phyloP scores from a whole-genome alignment of 2,113 vertebrate species.

The Siniperca chuatsi region DNA sequence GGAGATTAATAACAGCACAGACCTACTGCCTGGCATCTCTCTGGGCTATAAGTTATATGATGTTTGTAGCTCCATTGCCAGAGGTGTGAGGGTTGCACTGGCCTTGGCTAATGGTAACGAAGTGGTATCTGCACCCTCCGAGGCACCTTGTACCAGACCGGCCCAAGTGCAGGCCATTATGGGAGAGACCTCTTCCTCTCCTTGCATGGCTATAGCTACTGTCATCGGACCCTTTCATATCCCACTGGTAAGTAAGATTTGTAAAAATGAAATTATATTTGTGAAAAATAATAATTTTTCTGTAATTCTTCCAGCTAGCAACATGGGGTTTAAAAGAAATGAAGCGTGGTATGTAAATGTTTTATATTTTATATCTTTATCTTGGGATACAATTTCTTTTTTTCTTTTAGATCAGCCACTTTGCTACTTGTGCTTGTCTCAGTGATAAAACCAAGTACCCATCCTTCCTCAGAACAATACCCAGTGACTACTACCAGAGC shows the following conservation, averaged over 20 bases:
- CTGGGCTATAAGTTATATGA: slow-evolving; percentile 83
- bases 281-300: neutral
- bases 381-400: neutral
- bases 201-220: slow-evolving; percentile 74
- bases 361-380: neutral
- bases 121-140: slow-evolving; percentile 1
- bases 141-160: slow-evolving; percentile 61
- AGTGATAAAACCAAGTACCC: too few species aligned
- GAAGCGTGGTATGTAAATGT: neutral
- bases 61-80: slow-evolving; percentile 73
- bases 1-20: slow-evolving; percentile 82
- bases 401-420: slow-evolving; percentile 76
- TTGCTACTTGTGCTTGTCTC: slow-evolving; percentile 77
- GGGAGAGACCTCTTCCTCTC: slow-evolving; percentile 77
- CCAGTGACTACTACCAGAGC: slow-evolving; percentile 1
- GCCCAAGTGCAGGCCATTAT: slow-evolving; percentile 77
- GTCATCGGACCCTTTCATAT: slow-evolving; percentile 79
- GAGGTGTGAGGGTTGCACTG: slow-evolving; percentile 71
- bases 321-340: neutral
- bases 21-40: slow-evolving; percentile 76
- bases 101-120: slow-evolving; percentile 73
- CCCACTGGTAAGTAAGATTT: slow-evolving; percentile 75
- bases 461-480: too few species aligned
- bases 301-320: neutral
- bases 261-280: neutral